A percentile compares a stretch with the other conserved stretches of the same genome.
Conservation (phyloP, 2,888 invertebrate species). For the Trilocha varians region DNA sequence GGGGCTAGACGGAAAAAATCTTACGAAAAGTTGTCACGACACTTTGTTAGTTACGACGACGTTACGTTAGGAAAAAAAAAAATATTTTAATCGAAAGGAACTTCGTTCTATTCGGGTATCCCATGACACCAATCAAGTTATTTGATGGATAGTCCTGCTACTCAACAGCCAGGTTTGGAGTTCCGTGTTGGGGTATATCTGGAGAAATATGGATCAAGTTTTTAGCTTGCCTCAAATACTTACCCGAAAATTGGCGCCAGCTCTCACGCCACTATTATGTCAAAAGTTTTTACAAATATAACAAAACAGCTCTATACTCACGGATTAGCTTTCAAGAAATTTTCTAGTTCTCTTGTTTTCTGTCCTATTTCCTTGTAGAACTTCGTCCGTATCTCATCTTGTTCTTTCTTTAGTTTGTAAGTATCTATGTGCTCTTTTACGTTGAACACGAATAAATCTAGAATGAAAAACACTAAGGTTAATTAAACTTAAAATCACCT, state of each 20-base stretch:
- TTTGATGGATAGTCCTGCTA: too few relatives aligned
- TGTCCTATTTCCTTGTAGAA: constrained; percentile 55
- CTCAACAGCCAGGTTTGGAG: too few relatives aligned
- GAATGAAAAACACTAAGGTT: constrained; percentile 5
- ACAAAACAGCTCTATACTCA: constrained; percentile 25
- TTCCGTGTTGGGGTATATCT: too few relatives aligned
- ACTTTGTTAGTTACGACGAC: too few relatives aligned
- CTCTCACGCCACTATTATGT: background rate
- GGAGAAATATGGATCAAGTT: too few relatives aligned
- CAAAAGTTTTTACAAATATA: background rate
- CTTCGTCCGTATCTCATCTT: constrained; percentile 46
- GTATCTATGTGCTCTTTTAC: constrained; percentile 50
- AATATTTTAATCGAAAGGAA: too few relatives aligned
- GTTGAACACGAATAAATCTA: constrained; percentile 65
- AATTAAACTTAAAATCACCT: constrained; percentile 1
- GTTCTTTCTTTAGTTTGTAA: constrained; percentile 49
- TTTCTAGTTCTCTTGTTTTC: constrained; percentile 48
- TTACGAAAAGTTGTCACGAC: too few relatives aligned
- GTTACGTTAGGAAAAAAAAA: too few relatives aligned
- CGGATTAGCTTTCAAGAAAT: constrained; percentile 53
- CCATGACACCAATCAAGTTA: too few relatives aligned
- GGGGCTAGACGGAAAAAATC: too few relatives aligned
- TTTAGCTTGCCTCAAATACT: too few relatives aligned
- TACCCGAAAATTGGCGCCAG: background rate
- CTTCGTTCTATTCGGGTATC: too few relatives aligned